Evolutionary conservation across 2,113 vertebrate genomes (phyloP).

Genomic region (Megalops atlanticus): DNA sequence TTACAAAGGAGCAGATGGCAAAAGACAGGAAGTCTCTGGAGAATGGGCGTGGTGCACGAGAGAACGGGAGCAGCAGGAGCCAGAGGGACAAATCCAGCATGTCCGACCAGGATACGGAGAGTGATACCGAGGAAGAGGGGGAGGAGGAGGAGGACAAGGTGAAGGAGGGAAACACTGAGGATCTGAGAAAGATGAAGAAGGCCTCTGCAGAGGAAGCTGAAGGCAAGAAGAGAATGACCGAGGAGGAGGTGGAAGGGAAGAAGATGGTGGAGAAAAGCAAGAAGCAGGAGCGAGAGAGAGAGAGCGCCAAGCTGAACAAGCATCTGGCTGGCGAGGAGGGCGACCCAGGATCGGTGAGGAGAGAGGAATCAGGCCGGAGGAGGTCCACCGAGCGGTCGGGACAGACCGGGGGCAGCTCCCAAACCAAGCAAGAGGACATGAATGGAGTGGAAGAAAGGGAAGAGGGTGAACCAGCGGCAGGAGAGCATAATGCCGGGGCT

Average conservation of each 20-base stretch:
- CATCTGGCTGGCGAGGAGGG: background rate
- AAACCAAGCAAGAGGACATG: slow-evolving; percentile 12
- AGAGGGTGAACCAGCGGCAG: background rate
- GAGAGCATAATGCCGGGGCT: background rate
- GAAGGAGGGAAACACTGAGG: too few relatives aligned
- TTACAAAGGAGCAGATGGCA: slow-evolving; percentile 74
- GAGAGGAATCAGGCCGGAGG: background rate
- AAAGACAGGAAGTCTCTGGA: slow-evolving; percentile 75
- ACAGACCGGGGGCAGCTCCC: background rate
- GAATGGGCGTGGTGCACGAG: slow-evolving; percentile 73
- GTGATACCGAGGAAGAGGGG: slow-evolving; percentile 59
- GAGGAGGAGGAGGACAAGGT: background rate
- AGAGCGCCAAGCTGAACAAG: background rate
- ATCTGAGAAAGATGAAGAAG: background rate
- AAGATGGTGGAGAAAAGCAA: slow-evolving; percentile 13
- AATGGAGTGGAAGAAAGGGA: slow-evolving; percentile 1
- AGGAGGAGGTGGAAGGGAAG: slow-evolving; percentile 22
- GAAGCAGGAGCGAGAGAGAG: background rate
- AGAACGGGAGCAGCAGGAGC: slow-evolving; percentile 62
- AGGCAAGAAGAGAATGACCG: background rate
- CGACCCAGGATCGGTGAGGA: background rate
- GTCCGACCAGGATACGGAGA: slow-evolving; percentile 70
- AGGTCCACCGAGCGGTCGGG: background rate
- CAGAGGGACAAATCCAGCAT: slow-evolving; percentile 65
- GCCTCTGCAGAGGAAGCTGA: background rate